Evolutionary conservation across 2,888 invertebrate species (phyloP).

Genomic region (Busseola fusca): DNA sequence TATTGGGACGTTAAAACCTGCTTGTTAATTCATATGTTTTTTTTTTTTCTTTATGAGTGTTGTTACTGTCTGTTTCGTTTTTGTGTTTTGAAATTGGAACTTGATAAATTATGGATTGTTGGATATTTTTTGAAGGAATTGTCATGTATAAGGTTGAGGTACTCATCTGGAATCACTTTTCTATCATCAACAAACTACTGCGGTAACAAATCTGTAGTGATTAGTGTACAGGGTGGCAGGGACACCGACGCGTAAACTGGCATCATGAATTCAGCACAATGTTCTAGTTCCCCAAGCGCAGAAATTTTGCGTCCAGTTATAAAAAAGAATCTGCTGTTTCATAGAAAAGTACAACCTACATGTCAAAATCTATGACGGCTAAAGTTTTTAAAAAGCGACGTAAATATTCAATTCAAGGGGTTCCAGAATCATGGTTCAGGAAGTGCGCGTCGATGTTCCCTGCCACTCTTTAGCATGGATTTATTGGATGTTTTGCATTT

Average conservation of each 20-base stretch:
- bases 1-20: constrained; percentile 22
- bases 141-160: neutral
- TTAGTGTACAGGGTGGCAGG: neutral
- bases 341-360: neutral
- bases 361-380: neutral
- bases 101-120: neutral
- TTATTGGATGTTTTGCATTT: constrained; percentile 10
- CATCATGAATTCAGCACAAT: neutral
- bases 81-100: constrained; percentile 31
- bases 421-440: neutral
- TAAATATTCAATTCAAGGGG: too few relatives aligned
- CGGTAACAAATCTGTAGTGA: neutral
- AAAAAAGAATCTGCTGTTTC: neutral
- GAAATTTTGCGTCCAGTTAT: neutral
- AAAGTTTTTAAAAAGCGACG: too few relatives aligned
- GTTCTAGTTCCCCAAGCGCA: neutral
- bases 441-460: neutral
- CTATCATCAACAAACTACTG: neutral
- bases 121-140: neutral
- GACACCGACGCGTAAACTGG: neutral
- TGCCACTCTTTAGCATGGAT: neutral
- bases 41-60: constrained; percentile 1
- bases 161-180: neutral
- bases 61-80: constrained; percentile 29
- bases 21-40: constrained; percentile 17